Percentiles rank a stretch among this genome's conserved stretches.
Conservation (phyloP, 2,888 invertebrate genomes). For the Caenorhabditis drosophilae region DNA sequence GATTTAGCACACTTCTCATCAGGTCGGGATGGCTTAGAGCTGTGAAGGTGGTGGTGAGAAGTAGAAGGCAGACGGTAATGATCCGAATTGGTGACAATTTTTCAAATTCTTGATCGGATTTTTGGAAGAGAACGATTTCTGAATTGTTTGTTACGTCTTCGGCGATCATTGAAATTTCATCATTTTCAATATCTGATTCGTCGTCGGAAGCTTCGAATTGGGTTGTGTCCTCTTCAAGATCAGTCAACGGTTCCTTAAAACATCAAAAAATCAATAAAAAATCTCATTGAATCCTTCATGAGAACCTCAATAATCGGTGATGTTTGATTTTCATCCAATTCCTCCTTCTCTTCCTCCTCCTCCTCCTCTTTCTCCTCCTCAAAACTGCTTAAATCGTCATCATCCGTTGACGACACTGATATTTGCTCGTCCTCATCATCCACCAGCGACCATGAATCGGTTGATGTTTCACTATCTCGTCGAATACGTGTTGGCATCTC, state of each 20-base stretch:
- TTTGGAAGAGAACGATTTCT: background rate
- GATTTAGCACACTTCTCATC: too few species aligned
- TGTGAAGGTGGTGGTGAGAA: too few species aligned
- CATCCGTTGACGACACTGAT: conserved; percentile 4
- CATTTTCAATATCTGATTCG: background rate
- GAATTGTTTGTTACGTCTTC: background rate
- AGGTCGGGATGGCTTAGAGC: too few species aligned
- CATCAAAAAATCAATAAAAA: too few species aligned
- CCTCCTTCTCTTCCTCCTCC: conserved; percentile 1
- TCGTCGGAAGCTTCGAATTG: background rate
- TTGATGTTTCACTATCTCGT: conserved; percentile 25
- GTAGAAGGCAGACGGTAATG: too few species aligned
- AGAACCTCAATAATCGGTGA: too few species aligned
- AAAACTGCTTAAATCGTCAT: background rate
- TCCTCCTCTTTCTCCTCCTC: conserved; percentile 1
- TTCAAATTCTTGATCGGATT: too few species aligned
- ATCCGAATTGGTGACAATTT: too few species aligned
- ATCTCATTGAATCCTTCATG: too few species aligned
- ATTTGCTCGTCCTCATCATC: conserved; percentile 21
- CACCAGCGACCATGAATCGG: conserved; percentile 32
- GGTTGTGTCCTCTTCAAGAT: background rate
- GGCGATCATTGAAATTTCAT: too few species aligned
- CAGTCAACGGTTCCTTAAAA: too few species aligned
- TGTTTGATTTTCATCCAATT: background rate
- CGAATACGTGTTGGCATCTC: conserved; percentile 10